Conservation (phyloP, 2,797 vertebrate genomes). For the Poecilia velifera region DNA sequence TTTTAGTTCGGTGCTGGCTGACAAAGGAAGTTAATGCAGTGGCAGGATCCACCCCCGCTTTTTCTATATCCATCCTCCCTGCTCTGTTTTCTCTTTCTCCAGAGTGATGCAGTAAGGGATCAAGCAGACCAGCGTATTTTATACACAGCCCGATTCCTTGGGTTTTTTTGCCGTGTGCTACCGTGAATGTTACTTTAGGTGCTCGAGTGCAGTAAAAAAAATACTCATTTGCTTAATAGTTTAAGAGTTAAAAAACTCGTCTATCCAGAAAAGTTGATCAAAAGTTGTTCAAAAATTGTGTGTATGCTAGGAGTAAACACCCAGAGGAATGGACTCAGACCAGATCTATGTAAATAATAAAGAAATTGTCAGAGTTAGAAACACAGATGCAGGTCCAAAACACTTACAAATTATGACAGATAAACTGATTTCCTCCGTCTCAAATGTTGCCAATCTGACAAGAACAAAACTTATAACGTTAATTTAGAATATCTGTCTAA, state of each 20-base stretch:
- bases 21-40: conserved; percentile 56
- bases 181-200: neutral
- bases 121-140: conserved; percentile 40
- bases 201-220: conserved; percentile 1
- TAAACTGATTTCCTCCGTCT: neutral
- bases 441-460: neutral
- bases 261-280: too few relatives aligned
- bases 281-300: too few relatives aligned
- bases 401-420: neutral
- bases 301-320: neutral
- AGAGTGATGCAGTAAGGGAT: conserved; percentile 45
- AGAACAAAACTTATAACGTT: neutral
- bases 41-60: conserved; percentile 33
- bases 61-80: conserved; percentile 8
- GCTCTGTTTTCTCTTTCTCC: conserved; percentile 29
- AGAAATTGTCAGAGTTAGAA: neutral
- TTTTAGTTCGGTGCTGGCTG: conserved; percentile 73
- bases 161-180: conserved; percentile 1
- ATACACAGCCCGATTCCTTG: conserved; percentile 31
- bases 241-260: neutral
- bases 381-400: neutral
- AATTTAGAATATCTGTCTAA: neutral
- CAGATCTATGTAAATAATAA: neutral
- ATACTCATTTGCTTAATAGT: neutral
- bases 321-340: neutral